phyloP scores from a whole-genome alignment of 2,888 invertebrate genomes.

The Lissocephala sabroskyi region DNA sequence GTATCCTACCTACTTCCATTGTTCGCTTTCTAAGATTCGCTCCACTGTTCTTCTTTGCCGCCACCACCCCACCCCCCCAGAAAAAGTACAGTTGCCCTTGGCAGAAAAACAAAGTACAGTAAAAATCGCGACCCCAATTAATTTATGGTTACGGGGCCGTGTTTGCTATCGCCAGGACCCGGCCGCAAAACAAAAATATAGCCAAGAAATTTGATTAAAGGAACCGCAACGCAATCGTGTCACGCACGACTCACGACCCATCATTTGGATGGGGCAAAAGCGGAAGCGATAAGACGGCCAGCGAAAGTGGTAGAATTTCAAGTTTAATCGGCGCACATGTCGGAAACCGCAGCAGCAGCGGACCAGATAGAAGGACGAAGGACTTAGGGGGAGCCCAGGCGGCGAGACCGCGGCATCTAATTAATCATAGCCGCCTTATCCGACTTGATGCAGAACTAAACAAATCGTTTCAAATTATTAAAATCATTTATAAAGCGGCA shows the following conservation, averaged over 20 bases:
- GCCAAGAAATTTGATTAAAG: conserved; percentile 58
- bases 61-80: too few species aligned
- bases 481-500: conserved; percentile 61
- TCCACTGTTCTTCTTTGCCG: too few species aligned
- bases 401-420: conserved; percentile 28
- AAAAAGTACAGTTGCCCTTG: too few species aligned
- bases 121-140: conserved; percentile 35
- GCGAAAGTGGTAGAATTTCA: neutral
- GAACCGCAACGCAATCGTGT: conserved; percentile 5
- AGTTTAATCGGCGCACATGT: neutral
- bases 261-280: too few species aligned
- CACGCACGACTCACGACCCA: too few species aligned
- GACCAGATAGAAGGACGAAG: too few species aligned
- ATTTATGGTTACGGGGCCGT: conserved; percentile 44
- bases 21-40: too few species aligned
- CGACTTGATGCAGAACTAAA: conserved; percentile 64
- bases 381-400: too few species aligned
- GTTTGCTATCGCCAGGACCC: too few species aligned
- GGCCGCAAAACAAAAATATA: too few species aligned
- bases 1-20: too few species aligned
- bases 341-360: neutral
- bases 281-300: conserved; percentile 44
- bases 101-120: too few species aligned
- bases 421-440: conserved; percentile 63
- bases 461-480: conserved; percentile 65